Conservation (phyloP, 2,113 vertebrate genomes). For the Ceyx melanurus region DNA sequence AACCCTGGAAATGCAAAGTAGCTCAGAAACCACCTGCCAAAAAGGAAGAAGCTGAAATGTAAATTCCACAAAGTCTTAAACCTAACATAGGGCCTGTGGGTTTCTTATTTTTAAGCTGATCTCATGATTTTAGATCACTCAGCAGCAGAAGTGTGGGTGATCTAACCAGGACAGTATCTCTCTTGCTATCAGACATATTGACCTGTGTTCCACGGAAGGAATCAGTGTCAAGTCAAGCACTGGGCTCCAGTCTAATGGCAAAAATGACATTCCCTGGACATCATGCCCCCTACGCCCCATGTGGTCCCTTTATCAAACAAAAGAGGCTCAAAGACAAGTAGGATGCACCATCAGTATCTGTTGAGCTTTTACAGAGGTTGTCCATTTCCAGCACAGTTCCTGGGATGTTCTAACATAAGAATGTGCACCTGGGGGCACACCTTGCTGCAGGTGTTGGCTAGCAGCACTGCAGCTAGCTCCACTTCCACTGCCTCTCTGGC, state of each 20-base stretch:
- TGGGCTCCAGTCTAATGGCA: neutral
- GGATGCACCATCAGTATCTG: neutral
- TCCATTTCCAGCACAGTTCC: neutral
- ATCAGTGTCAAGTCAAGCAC: neutral
- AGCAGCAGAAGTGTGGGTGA: neutral
- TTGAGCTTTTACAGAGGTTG: neutral
- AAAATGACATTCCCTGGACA: neutral
- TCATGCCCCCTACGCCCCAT: neutral
- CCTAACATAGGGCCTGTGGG: neutral
- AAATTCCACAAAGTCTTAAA: neutral
- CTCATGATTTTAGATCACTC: neutral
- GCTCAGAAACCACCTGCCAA: neutral
- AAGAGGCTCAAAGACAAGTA: neutral
- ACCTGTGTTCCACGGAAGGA: neutral
- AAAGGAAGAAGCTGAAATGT: neutral
- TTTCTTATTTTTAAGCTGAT: neutral
- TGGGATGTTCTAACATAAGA: neutral
- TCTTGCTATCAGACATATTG: neutral
- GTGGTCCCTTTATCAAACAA: neutral
- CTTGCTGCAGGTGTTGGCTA: neutral
- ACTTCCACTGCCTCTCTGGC: neutral
- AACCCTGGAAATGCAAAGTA: neutral
- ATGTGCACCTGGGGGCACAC: no score
- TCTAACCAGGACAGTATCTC: neutral
- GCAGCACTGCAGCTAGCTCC: neutral